phyloP scores from a whole-genome alignment of 2,113 vertebrate species.

The Neodon shergylaensis region DNA sequence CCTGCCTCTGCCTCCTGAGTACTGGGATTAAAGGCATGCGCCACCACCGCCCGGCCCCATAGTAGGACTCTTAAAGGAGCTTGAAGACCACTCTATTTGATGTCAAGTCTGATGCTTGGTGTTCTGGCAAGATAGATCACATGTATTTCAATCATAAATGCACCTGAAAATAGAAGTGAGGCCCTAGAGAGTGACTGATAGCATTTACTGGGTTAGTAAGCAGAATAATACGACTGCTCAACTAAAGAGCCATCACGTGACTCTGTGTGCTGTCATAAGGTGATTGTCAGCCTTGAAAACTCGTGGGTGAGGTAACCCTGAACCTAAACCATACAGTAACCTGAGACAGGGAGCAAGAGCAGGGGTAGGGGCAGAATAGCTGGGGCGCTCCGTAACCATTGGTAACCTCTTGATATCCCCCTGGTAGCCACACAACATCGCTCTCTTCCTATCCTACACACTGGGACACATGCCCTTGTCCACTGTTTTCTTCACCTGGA shows the following conservation, averaged over 20 bases:
- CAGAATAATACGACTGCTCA: not conserved
- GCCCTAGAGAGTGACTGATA: too few species aligned
- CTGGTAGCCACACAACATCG: not conserved
- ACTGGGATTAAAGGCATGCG: too few species aligned
- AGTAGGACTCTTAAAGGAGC: not conserved
- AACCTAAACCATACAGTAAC: not conserved
- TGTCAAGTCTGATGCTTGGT: not conserved
- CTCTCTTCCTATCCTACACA: not conserved
- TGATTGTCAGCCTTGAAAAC: not conserved
- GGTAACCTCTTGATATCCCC: too few species aligned
- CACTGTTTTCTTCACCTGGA: not conserved
- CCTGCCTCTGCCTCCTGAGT: too few species aligned
- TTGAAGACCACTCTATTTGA: not conserved
- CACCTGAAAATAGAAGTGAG: not conserved
- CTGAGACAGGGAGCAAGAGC: not conserved
- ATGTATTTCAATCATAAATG: not conserved
- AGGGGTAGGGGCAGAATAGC: not conserved
- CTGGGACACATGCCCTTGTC: not conserved
- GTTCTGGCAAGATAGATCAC: not conserved
- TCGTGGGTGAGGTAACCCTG: not conserved
- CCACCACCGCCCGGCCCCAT: too few species aligned
- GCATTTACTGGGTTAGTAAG: not conserved
- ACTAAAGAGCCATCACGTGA: not conserved
- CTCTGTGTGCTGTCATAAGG: too few species aligned
- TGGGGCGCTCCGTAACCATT: too few species aligned